phyloP scores from a whole-genome alignment of 2,797 vertebrate species.

The Pteropus rufus region DNA sequence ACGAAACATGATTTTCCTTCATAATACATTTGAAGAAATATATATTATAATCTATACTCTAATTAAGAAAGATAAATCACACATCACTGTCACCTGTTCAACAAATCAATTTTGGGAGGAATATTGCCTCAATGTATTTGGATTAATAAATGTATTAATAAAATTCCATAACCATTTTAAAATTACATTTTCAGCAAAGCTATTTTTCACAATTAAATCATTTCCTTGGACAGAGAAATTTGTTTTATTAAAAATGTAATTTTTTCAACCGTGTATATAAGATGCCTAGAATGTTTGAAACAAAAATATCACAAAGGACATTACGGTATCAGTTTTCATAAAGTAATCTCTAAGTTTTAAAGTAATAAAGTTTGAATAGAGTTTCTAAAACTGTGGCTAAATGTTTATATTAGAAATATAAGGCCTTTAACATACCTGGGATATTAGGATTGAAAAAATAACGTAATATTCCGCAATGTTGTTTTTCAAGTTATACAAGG shows the following conservation, averaged over 20 bases:
- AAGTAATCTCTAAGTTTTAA: background rate
- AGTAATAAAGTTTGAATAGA: background rate
- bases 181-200: background rate
- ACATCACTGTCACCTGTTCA: background rate
- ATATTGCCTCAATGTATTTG: background rate
- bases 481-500: background rate
- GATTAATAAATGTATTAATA: background rate
- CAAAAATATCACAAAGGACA: background rate
- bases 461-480: background rate
- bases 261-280: background rate
- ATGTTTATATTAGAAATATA: background rate
- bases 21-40: background rate
- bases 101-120: background rate
- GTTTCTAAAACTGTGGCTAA: background rate
- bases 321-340: background rate
- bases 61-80: background rate
- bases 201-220: background rate
- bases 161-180: background rate
- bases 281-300: background rate
- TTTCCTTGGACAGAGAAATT: background rate
- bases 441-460: slow-evolving; percentile 8
- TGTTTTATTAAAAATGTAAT: slow-evolving; percentile 17
- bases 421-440: background rate
- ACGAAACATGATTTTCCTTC: background rate
- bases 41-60: background rate